phyloP scores from a whole-genome alignment of 2,888 invertebrate genomes.

The Agriopis leucophaearia region DNA sequence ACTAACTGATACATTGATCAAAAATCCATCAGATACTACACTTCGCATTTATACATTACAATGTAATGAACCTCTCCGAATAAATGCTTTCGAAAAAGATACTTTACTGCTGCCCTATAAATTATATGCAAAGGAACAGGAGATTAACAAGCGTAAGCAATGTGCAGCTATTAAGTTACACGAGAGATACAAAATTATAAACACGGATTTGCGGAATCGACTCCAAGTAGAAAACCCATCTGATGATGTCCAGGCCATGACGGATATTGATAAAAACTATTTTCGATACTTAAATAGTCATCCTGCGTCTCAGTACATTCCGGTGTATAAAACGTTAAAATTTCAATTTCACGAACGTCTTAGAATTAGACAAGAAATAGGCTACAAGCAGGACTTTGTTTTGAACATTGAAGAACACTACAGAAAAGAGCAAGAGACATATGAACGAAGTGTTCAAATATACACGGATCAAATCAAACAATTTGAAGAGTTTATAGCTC shows the following conservation, averaged over 20 bases:
- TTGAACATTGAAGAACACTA: slow-evolving; percentile 85
- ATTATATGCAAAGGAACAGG: slow-evolving; percentile 62
- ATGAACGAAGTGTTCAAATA: slow-evolving; percentile 76
- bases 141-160: slow-evolving; percentile 54
- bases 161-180: slow-evolving; percentile 53
- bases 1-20: slow-evolving; percentile 34
- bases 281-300: slow-evolving; percentile 62
- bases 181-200: slow-evolving; percentile 66
- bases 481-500: slow-evolving; percentile 87
- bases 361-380: slow-evolving; percentile 66
- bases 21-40: slow-evolving; percentile 47
- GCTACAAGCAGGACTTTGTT: slow-evolving; percentile 77
- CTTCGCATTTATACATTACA: slow-evolving; percentile 54
- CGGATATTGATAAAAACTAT: slow-evolving; percentile 64
- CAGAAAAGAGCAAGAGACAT: slow-evolving; percentile 81
- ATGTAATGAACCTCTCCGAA: slow-evolving; percentile 52
- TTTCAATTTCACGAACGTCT: slow-evolving; percentile 57
- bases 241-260: slow-evolving; percentile 59
- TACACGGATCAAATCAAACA: slow-evolving; percentile 83
- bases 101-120: slow-evolving; percentile 63
- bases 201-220: slow-evolving; percentile 61
- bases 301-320: slow-evolving; percentile 51
- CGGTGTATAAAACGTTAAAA: slow-evolving; percentile 66
- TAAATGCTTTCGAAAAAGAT: slow-evolving; percentile 56
- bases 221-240: slow-evolving; percentile 53